phyloP scores from a whole-genome alignment of 2,888 invertebrate genomes.

The Pycnomerus fuliginosus region DNA sequence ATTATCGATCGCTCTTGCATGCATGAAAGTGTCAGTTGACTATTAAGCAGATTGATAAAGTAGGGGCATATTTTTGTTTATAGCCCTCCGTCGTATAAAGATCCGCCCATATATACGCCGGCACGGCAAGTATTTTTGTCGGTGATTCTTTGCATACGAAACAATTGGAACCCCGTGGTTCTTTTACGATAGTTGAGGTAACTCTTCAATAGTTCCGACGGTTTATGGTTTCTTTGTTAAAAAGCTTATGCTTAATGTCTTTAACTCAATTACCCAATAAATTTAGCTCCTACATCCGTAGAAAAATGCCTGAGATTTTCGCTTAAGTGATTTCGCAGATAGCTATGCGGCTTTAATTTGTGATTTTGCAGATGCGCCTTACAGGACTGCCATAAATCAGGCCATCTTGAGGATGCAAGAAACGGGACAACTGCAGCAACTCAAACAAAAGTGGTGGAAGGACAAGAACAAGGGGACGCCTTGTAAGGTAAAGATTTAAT shows the following conservation, averaged over 20 bases:
- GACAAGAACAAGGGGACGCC: constrained; percentile 61
- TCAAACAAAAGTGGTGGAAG: constrained; percentile 94
- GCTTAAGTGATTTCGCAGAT: constrained; percentile 9
- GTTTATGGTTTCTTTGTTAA: constrained; percentile 40
- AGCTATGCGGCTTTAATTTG: no score
- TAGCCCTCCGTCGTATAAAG: constrained; percentile 15
- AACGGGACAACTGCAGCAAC: constrained; percentile 72
- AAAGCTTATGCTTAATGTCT: constrained; percentile 34
- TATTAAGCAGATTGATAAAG: constrained; percentile 28
- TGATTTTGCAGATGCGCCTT: constrained; percentile 57
- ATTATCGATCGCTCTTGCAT: no score
- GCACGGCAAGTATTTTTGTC: constrained; percentile 32
- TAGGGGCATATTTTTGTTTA: constrained; percentile 27
- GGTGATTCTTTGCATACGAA: constrained; percentile 44
- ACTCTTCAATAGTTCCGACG: constrained; percentile 41
- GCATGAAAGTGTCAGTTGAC: constrained; percentile 27
- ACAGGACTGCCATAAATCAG: constrained; percentile 78
- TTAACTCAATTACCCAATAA: constrained; percentile 40
- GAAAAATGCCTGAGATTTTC: constrained; percentile 28
- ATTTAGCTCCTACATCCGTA: constrained; percentile 26
- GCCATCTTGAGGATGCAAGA: constrained; percentile 90
- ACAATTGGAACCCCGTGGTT: constrained; percentile 43
- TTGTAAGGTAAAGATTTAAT: constrained; percentile 54
- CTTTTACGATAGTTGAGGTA: constrained; percentile 37
- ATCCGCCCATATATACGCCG: constrained; percentile 17